A percentile compares a stretch with the other conserved stretches of the same genome.
phyloP scores from a whole-genome alignment of 1,140 invertebrate species.

The Trichonephila inaurata region DNA sequence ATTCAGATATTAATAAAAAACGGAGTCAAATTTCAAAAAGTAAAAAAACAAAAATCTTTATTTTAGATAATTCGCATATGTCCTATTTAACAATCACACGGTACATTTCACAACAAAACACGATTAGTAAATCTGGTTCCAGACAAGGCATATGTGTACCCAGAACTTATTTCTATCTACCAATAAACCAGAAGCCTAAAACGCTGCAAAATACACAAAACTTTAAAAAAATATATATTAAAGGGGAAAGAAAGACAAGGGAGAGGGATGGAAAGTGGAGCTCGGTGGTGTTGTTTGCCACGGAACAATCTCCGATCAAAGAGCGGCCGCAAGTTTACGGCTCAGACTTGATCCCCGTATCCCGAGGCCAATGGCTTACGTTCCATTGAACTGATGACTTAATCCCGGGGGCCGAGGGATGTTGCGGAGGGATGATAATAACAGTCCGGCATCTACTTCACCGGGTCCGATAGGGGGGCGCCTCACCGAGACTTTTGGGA shows the following conservation, averaged over 20 bases:
- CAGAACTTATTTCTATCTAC: neutral
- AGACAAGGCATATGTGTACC: neutral
- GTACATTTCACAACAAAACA: neutral
- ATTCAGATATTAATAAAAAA: too few species aligned
- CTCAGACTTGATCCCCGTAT: constrained; percentile 30
- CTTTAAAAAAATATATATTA: neutral
- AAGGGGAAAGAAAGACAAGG: neutral
- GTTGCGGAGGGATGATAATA: constrained; percentile 52
- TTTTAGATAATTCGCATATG: neutral
- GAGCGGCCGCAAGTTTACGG: constrained; percentile 68
- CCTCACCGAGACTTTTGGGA: neutral
- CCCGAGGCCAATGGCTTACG: constrained; percentile 64
- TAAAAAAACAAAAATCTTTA: neutral
- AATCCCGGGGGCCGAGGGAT: constrained; percentile 32
- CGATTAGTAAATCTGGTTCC: neutral
- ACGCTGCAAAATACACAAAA: neutral
- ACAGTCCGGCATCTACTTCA: neutral
- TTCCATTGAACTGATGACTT: constrained; percentile 73
- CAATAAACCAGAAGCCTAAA: neutral
- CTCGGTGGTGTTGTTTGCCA: neutral
- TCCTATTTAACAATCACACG: constrained; percentile 2
- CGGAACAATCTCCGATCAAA: constrained; percentile 41
- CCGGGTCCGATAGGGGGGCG: constrained; percentile 20
- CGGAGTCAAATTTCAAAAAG: neutral
- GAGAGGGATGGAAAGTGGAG: neutral